Evolutionary conservation across 2,113 vertebrate genomes (phyloP).

Genomic region (Tamias sibiricus): DNA sequence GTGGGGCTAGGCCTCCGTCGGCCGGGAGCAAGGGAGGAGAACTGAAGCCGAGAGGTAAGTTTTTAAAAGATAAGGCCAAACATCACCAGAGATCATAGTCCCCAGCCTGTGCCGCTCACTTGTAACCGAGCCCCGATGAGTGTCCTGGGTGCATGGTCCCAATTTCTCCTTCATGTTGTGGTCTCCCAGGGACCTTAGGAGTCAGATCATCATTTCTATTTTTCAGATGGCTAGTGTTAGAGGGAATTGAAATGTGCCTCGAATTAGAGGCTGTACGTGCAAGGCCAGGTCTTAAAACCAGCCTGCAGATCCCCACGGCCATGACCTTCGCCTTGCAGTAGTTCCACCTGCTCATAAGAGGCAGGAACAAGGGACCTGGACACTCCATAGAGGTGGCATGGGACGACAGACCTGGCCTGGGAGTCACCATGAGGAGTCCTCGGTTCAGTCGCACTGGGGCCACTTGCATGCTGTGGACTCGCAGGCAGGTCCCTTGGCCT

Average conservation of each 20-base stretch:
- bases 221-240: neutral
- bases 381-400: neutral
- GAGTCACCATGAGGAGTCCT: neutral
- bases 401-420: rapidly evolving
- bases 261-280: neutral
- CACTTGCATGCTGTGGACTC: neutral
- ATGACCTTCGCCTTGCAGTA: neutral
- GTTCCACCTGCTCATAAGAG: no score
- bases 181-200: neutral
- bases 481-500: neutral
- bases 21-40: neutral
- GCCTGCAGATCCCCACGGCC: neutral
- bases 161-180: neutral
- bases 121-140: rapidly evolving
- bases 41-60: neutral
- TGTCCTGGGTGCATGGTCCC: rapidly evolving
- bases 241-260: neutral
- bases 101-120: neutral
- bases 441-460: neutral
- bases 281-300: neutral
- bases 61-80: neutral
- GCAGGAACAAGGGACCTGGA: neutral
- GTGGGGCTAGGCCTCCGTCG: neutral
- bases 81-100: neutral
- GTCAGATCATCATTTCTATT: neutral